These are phyloP conservation scores for Hirtodrosophila cameraria DNA, from an alignment of 2,888 invertebrate species.

Conservation along the genomic window DNA sequence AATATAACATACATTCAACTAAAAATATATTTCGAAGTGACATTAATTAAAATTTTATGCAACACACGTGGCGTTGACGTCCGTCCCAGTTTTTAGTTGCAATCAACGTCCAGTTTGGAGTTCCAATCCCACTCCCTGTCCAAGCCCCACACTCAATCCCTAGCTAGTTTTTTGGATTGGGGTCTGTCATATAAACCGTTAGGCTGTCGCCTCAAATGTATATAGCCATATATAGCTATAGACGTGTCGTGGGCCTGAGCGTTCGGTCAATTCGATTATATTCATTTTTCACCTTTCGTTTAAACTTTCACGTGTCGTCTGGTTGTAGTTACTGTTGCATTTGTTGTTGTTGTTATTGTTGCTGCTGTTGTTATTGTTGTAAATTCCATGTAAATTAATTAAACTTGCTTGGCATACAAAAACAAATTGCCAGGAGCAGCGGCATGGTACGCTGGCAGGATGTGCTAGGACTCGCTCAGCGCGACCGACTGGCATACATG, in stretches of 20 bases:
- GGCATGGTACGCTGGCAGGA: conserved; percentile 41
- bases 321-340: conserved; percentile 56
- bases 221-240: conserved; percentile 6
- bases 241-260: conserved; percentile 39
- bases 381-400: conserved; percentile 80
- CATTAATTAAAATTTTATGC: conserved; percentile 78
- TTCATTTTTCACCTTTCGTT: conserved; percentile 78
- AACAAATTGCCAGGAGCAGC: conserved; percentile 73
- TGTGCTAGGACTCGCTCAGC: conserved; percentile 33
- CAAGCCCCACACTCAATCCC: background rate
- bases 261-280: conserved; percentile 77
- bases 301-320: conserved; percentile 76
- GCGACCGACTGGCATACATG: conserved; percentile 58
- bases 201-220: conserved; percentile 31
- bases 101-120: conserved; percentile 28
- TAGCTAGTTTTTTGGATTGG: conserved; percentile 18
- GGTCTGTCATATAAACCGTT: conserved; percentile 54
- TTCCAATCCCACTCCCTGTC: background rate
- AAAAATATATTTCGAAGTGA: conserved; percentile 67
- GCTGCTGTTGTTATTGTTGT: conserved; percentile 55
- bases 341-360: conserved; percentile 42
- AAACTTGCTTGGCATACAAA: conserved; percentile 75
- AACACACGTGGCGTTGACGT: conserved; percentile 52
- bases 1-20: conserved; percentile 40
- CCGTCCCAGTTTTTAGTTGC: conserved; percentile 41